These are phyloP conservation scores for Lepidothrix coronata DNA, from an alignment of 2,113 vertebrate genomes.

Conservation along the genomic window DNA sequence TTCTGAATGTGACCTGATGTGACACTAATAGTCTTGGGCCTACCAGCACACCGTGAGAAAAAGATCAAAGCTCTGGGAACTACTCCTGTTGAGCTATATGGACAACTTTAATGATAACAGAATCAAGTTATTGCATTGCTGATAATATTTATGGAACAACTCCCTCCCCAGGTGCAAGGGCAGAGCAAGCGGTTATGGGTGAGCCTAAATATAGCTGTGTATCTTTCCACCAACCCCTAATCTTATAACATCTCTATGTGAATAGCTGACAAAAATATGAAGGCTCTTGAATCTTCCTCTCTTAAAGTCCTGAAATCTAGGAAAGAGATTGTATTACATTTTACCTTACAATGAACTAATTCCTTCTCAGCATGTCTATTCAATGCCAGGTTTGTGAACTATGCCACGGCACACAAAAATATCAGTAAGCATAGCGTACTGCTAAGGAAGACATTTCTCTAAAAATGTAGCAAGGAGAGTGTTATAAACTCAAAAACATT, in stretches of 20 bases:
- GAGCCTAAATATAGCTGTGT: background rate
- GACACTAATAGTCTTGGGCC: background rate
- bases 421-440: background rate
- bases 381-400: background rate
- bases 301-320: background rate
- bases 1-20: background rate
- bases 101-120: background rate
- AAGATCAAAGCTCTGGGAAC: conserved; percentile 12
- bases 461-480: background rate
- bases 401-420: background rate
- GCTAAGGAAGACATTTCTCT: background rate
- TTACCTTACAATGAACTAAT: background rate
- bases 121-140: background rate
- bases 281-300: background rate
- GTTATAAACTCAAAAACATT: background rate
- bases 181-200: background rate
- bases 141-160: background rate
- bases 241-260: background rate
- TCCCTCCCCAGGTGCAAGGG: background rate
- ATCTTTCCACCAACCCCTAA: background rate
- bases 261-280: background rate
- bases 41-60: background rate
- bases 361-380: background rate
- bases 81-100: background rate
- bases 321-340: background rate